A percentile compares a stretch with the other conserved stretches of the same genome.
Conservation (phyloP, 2,113 vertebrate genomes). For the Dendropsophus ebraccatus region DNA sequence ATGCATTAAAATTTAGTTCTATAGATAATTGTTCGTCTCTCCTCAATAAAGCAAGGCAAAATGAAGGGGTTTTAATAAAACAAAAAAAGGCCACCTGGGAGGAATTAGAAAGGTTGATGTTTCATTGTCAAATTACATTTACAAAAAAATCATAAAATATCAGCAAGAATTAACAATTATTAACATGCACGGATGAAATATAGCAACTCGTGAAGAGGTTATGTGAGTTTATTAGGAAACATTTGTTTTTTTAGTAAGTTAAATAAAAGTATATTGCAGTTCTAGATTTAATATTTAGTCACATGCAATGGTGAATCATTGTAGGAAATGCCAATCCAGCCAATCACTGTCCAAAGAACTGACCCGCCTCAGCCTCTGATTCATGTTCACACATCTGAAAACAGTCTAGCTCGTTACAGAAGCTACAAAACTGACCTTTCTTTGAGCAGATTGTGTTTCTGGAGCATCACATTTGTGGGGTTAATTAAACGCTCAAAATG, state of each 20-base stretch:
- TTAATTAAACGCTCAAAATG: no score
- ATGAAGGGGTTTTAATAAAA: conserved; percentile 81
- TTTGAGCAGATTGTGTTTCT: no score
- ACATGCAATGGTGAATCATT: background rate
- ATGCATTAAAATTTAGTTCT: conserved; percentile 86
- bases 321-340: no score
- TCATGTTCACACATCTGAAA: no score
- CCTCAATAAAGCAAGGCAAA: conserved; percentile 79
- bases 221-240: conserved; percentile 33
- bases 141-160: conserved; percentile 47
- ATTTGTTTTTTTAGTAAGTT: conserved; percentile 18
- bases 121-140: conserved; percentile 76
- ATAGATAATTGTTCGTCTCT: conserved; percentile 86
- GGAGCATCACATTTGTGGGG: no score
- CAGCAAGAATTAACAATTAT: conserved; percentile 67
- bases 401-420: no score
- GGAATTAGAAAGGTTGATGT: conserved; percentile 73
- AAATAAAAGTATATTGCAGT: background rate
- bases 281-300: background rate
- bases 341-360: no score
- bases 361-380: no score
- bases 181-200: conserved; percentile 58
- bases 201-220: conserved; percentile 67
- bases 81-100: conserved; percentile 79
- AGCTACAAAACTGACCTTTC: no score